Evolutionary conservation across 2,888 invertebrate species (phyloP), one percentile per base, ranked within the genome.

Genomic region (Nebria salina): DNA sequence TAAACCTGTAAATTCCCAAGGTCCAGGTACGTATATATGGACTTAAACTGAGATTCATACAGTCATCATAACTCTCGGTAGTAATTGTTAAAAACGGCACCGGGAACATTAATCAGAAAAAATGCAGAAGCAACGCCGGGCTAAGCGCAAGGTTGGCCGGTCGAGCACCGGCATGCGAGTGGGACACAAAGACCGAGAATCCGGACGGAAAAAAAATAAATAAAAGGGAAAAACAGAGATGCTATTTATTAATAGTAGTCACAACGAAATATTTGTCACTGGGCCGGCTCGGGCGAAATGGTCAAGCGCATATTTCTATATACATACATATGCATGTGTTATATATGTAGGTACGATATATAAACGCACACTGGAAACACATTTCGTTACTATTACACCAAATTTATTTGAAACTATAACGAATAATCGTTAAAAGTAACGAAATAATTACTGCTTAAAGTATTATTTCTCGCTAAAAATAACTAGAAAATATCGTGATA

Each of bases 241-340:
- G 65, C 72, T 78, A 78, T 78, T 78, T 78, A 78, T 78, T 78
- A 78, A 78, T 78, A 78, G 54, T 54, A 54, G 78, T 78, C 78
- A 65, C 73, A 65, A n/a, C 77, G 25, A 73, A 20, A 65, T 73
- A 78, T 78, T 78, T 78, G 78, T 78, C 72, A 78, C 72, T 25
- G 20, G 26, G 25, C 70, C 54, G 20, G 26, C 20, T 26, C 54
- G 70, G 13, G 70, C 70, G 70, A 70, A 15, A 70, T 70, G 70
- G 70, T 70, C 70, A 70, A 34, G 26, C 25, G 25, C 8, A 25
- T 25, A 70, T 20, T 20, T 20, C 20, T 20, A 20, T 20, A 20
- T 20, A 20, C 20, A 20, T 25, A 68, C 11, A 13, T 54, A 54
- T 7, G 8, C 3, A 8, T 54, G 54, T 54, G 13, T 54, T 6